These are phyloP conservation scores for Orbicella faveolata DNA, from an alignment of 64 coral and sea anemone species.

Conservation along the genomic window DNA sequence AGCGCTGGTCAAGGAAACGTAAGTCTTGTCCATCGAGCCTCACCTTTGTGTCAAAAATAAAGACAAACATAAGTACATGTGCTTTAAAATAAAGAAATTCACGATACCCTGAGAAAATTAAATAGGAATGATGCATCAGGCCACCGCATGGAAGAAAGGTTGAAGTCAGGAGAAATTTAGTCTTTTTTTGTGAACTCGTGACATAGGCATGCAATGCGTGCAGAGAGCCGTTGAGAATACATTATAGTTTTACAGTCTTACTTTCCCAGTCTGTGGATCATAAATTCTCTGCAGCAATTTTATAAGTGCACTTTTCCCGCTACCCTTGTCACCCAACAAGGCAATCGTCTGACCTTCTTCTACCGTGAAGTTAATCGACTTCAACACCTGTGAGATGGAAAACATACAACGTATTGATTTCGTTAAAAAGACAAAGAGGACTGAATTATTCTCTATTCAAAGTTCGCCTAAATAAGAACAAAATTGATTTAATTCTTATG, in stretches of 20 bases:
- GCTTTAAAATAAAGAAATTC: no score
- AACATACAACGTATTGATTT: no score
- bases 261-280: slow-evolving; percentile 61
- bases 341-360: slow-evolving; percentile 58
- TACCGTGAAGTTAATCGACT: slow-evolving; percentile 67
- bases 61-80: background rate
- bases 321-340: slow-evolving; percentile 53
- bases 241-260: slow-evolving; percentile 7
- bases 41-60: slow-evolving; percentile 24
- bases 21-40: slow-evolving; percentile 65
- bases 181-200: background rate
- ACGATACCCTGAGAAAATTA: no score
- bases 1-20: slow-evolving; percentile 52
- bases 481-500: no score
- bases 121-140: no score
- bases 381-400: slow-evolving; percentile 54
- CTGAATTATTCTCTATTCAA: background rate
- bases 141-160: no score
- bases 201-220: background rate
- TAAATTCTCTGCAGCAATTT: slow-evolving; percentile 70
- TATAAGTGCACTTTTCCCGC: slow-evolving; percentile 55
- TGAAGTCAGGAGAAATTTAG: background rate
- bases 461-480: no score
- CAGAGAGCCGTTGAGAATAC: no score
- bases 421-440: background rate